These are phyloP conservation scores for Amiota communis DNA, from an alignment of 2,888 invertebrate genomes.

Conservation along the genomic window DNA sequence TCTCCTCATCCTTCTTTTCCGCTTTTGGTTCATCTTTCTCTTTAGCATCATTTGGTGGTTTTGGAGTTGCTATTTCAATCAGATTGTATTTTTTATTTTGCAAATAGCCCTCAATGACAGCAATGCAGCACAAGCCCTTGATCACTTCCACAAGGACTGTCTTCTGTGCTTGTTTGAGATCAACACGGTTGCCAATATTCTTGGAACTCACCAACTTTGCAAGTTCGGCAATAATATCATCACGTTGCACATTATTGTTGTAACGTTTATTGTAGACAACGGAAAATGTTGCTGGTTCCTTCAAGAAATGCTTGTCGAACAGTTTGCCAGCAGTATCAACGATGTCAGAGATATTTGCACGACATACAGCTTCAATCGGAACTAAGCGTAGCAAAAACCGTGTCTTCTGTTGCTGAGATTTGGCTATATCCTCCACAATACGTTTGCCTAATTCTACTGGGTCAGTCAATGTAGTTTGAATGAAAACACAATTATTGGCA, in stretches of 20 bases:
- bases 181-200: conserved; percentile 83
- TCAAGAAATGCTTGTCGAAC: conserved; percentile 83
- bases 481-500: conserved; percentile 89
- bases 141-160: conserved; percentile 89
- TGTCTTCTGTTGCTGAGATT: conserved; percentile 81
- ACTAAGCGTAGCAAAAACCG: conserved; percentile 85
- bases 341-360: conserved; percentile 85
- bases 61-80: conserved; percentile 74
- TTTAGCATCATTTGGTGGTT: conserved; percentile 38
- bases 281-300: conserved; percentile 82
- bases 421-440: conserved; percentile 82
- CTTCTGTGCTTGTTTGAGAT: conserved; percentile 84
- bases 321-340: conserved; percentile 78
- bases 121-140: conserved; percentile 84
- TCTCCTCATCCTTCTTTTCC: conserved; percentile 11
- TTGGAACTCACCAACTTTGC: conserved; percentile 81
- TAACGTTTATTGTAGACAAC: conserved; percentile 86
- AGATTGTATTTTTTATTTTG: conserved; percentile 90
- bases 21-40: conserved; percentile 27
- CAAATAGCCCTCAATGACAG: conserved; percentile 85
- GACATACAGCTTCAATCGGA: conserved; percentile 87
- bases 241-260: conserved; percentile 82
- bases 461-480: conserved; percentile 83
- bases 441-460: conserved; percentile 81
- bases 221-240: conserved; percentile 81